Conservation (phyloP, 2,113 vertebrate genomes). For the Cyanocitta stelleri region DNA sequence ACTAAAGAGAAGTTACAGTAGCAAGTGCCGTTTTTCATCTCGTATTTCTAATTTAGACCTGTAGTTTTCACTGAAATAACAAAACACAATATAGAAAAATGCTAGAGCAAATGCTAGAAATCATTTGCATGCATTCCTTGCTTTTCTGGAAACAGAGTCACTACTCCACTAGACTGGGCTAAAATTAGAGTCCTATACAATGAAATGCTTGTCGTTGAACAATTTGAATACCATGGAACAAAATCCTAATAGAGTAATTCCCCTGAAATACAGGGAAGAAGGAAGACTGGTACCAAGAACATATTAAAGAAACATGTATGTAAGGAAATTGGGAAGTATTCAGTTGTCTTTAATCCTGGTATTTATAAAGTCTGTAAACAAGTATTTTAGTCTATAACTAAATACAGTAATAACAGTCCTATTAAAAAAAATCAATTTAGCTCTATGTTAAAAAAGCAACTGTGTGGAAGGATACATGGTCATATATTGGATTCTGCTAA, state of each 20-base stretch:
- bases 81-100: neutral
- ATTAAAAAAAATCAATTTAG: neutral
- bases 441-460: neutral
- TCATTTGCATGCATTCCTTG: neutral
- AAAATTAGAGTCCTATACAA: slow-evolving; percentile 2
- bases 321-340: neutral
- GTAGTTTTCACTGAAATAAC: neutral
- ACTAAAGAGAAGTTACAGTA: neutral
- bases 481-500: neutral
- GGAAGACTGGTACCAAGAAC: neutral
- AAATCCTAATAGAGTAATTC: neutral
- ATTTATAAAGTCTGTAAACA: neutral
- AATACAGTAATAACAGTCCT: neutral
- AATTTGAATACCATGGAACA: neutral
- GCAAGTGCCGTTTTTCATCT: neutral
- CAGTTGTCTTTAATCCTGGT: neutral
- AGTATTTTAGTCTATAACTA: neutral
- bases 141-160: neutral
- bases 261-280: neutral
- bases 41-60: neutral
- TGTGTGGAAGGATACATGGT: neutral
- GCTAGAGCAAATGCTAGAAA: neutral
- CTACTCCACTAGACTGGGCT: neutral
- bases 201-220: neutral
- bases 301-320: neutral